Evolutionary conservation across 2,113 vertebrate genomes (phyloP), one percentile per base, ranked within the genome.

Genomic region (Pseudorasbora parva): DNA sequence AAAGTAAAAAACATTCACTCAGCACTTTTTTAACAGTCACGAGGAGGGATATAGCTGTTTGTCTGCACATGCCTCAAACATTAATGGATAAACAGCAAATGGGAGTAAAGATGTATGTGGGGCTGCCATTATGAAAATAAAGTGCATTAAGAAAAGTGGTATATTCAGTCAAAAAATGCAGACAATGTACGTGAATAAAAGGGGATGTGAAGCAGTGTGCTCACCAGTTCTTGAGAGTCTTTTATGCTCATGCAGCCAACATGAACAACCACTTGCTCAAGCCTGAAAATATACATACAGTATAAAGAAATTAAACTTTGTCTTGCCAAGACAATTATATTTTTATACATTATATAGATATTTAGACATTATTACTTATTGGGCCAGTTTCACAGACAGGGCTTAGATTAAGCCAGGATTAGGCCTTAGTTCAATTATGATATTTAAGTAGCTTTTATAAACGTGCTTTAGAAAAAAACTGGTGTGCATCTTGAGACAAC

Each of bases 211-310:
- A 78, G 2, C 1, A 54, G 43, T 43, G 19, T 14, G 86, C 94
- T 94, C 81, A 95, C 95, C 95, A 99, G 91, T 47, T 97, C 96
- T 57, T 97, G 95, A 56, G 96, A 94, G 19, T 99, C 98, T 86
- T 94, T 95, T 75, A 99, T 88, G 87, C 94, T 96, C 88, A 96
- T 74, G 82, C 97, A 96, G 82, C 98, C 97, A n/a, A 99, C 96
- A 0, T 99, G 97, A 88, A 99, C 89, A 23, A 98, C 94, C 81
- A 99, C 94, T 0, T 96, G 94, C 81, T 97, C 95, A 89, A 98
- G 87, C 86, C 98, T 99, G 89, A 84, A 81, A 45, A 86, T 69
- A 76, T 41, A 88, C 37, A 56, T 23, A 83, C 2, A 54, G 51
- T 54, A 54, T 30, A 79, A 59, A 74, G 8, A 66, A 33, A 82